Conservation (phyloP, 2,113 vertebrate genomes). For the Azemiops feae region DNA sequence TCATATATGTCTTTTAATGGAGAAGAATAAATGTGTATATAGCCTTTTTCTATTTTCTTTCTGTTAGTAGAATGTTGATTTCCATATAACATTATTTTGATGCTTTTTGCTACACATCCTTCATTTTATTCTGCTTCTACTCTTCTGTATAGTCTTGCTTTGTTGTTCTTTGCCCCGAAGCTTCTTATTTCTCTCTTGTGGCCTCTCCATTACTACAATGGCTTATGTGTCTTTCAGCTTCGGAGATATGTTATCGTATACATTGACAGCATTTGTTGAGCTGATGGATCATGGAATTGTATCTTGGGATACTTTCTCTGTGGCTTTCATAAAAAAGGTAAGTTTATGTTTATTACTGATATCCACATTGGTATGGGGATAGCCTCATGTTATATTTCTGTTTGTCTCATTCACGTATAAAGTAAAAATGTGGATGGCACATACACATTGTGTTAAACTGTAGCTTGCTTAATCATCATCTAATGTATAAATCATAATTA, state of each 20-base stretch:
- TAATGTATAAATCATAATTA: neutral
- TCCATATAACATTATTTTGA: constrained; percentile 12
- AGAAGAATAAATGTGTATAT: neutral
- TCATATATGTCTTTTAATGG: neutral
- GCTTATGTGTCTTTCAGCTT: constrained; percentile 82
- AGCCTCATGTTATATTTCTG: neutral
- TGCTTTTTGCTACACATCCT: constrained; percentile 32
- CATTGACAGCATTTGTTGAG: constrained; percentile 97
- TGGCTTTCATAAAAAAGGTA: constrained; percentile 99
- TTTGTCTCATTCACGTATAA: neutral
- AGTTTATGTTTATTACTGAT: neutral
- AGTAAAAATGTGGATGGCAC: neutral
- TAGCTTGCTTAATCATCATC: neutral
- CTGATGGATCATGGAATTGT: constrained; percentile 99
- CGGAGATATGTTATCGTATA: constrained; percentile 97
- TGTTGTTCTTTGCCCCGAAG: constrained; percentile 24
- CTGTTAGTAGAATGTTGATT: constrained; percentile 21
- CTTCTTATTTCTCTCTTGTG: constrained; percentile 9
- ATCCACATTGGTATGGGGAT: neutral
- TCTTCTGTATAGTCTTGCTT: constrained; percentile 41
- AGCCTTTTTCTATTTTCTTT: constrained; percentile 3
- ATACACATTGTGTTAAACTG: neutral
- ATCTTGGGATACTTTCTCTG: constrained; percentile 98
- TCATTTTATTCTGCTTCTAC: constrained; percentile 49
- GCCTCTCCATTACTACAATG: constrained; percentile 21